Evolutionary conservation across 1,140 invertebrate species (phyloP).

Genomic region (Rhyzopertha dominica): DNA sequence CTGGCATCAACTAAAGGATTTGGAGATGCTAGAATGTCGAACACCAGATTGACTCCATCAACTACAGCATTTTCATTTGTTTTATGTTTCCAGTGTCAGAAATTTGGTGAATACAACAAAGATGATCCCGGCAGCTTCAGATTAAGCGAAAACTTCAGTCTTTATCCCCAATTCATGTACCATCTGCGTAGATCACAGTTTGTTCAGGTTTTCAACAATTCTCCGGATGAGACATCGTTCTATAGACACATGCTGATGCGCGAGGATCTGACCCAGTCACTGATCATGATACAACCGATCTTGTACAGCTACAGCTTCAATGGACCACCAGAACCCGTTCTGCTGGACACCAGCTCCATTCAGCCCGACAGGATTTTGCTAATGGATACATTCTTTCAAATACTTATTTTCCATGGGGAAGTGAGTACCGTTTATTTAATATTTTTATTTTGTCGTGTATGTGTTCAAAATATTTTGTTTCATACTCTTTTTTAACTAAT

Average conservation of each 20-base stretch:
- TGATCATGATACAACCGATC: conserved; percentile 99
- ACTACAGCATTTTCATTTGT: too few species aligned
- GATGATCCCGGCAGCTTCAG: conserved; percentile 96
- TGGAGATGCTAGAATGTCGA: too few species aligned
- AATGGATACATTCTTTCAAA: conserved; percentile 99
- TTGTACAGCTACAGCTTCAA: conserved; percentile 98
- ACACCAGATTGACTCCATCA: too few species aligned
- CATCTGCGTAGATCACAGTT: conserved; percentile 97
- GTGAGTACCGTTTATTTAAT: conserved; percentile 48
- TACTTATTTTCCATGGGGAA: conserved; percentile 99
- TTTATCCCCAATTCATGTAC: conserved; percentile 99
- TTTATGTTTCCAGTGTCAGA: conserved; percentile 80
- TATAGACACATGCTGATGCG: conserved; percentile 97
- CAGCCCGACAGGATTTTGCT: conserved; percentile 95
- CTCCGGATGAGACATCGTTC: conserved; percentile 99
- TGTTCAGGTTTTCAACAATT: conserved; percentile 99
- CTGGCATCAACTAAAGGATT: too few species aligned
- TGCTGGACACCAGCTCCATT: conserved; percentile 96
- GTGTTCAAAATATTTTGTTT: neutral
- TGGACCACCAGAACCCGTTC: conserved; percentile 94
- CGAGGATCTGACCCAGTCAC: conserved; percentile 94
- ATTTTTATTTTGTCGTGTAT: neutral
- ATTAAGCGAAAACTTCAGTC: conserved; percentile 91
- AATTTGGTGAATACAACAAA: conserved; percentile 97
- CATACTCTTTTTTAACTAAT: neutral